Evolutionary conservation across 2,113 vertebrate species (phyloP).

Genomic region (Alectura lathami): DNA sequence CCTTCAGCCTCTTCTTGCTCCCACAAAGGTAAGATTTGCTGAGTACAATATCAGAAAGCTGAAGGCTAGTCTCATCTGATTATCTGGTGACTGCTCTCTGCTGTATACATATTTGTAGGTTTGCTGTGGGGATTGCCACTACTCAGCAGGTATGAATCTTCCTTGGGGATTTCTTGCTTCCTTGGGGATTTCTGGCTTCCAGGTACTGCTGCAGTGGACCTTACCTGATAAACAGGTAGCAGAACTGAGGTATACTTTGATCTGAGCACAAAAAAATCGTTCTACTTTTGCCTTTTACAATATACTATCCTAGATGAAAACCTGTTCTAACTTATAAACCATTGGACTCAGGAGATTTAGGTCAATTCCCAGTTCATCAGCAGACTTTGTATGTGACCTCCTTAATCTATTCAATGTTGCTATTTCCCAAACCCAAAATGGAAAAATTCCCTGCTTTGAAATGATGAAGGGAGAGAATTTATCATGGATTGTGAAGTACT

Average conservation of each 20-base stretch:
- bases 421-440: neutral
- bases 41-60: neutral
- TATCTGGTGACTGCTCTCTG: neutral
- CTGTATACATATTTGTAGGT: neutral
- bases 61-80: neutral
- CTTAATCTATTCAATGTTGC: neutral
- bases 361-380: conserved; percentile 14
- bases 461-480: neutral
- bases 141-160: neutral
- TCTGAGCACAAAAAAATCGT: neutral
- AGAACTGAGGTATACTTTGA: neutral
- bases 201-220: neutral
- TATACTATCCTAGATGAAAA: neutral
- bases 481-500: neutral
- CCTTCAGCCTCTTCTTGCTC: neutral
- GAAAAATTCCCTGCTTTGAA: neutral
- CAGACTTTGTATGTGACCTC: neutral
- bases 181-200: neutral
- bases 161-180: neutral
- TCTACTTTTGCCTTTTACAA: neutral
- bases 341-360: neutral
- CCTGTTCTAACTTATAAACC: neutral
- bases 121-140: neutral
- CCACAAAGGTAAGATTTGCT: neutral
- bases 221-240: neutral